Base-by-base conservation (phyloP, 2,888 invertebrate species). In the Azorinus chamasolen region DNA sequence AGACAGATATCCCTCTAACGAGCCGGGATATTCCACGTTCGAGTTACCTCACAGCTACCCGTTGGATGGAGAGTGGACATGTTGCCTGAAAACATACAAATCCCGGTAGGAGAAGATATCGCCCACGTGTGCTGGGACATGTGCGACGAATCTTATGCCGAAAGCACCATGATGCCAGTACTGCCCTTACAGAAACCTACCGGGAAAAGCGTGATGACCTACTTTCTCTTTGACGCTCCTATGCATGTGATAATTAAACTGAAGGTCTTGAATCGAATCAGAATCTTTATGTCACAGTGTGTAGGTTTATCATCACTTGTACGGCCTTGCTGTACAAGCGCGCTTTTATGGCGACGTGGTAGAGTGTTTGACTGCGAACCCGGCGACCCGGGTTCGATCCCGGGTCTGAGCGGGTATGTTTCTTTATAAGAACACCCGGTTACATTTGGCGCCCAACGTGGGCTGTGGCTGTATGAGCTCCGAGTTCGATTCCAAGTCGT, bases 71-170 rank as follows among this genome's bases (percentile, higher is more conserved):
- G 20, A 48, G 12, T 48, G 48, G 48, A 18, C 27, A 16, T 51
- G 51, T 16, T 1, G 51, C 24, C 4, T 22, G 8, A 10, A 51
- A 16, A 51, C 14, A 51, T 51, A 51, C 1, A 18, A n/a, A 1
- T 51, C 1, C 51, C 10, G 22, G 27, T 22, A 20, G 27, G 24
- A 8, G 27, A n/a, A n/a, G n/a, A n/a, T n/a, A n/a, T n/a, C n/a
- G n/a, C n/a, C n/a, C n/a, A n/a, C 50, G 27, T 24, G 22, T 48
- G 48, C 22, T 48, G 20, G 1, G 48, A 48, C 48, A 48, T 48
- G 18, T 48, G 48, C 12, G 48, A 48, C 18, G 48, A 48, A 48
- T 48, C 48, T 12, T 48, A 48, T 18, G 48, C 48, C 20, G 48
- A 48, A 14, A 48, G 22, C 12, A 48, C 48, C 10, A 48, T 48